These are phyloP conservation scores for Drosophila bocki DNA, from an alignment of 1,140 invertebrate species.

Conservation along the genomic window DNA sequence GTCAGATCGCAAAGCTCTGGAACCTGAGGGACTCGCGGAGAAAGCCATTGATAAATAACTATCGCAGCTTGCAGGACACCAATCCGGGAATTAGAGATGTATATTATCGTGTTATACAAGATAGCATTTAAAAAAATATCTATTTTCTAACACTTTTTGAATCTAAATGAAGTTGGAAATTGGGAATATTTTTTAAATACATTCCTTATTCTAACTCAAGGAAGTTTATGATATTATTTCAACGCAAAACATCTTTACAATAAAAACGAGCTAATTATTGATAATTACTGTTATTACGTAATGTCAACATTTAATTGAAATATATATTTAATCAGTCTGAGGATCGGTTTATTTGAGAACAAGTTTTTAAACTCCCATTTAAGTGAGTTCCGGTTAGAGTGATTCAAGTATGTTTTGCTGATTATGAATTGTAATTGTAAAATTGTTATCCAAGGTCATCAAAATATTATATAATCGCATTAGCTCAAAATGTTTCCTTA, in stretches of 20 bases:
- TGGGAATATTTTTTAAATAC: background rate
- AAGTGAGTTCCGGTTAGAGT: conserved; percentile 10
- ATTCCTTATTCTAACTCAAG: background rate
- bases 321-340: background rate
- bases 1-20: conserved; percentile 62
- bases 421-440: background rate
- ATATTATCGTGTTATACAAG: conserved; percentile 85
- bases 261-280: background rate
- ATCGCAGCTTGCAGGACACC: conserved; percentile 77
- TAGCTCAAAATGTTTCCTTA: conserved; percentile 3
- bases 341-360: conserved; percentile 20
- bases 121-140: background rate
- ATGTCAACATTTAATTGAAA: conserved; percentile 13
- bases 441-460: conserved; percentile 12
- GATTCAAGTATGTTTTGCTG: background rate
- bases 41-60: conserved; percentile 58
- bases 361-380: background rate
- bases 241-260: background rate
- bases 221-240: background rate
- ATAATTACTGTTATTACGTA: background rate
- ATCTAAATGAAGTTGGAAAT: background rate
- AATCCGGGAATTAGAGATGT: conserved; percentile 86
- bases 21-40: conserved; percentile 47
- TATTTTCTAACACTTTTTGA: background rate
- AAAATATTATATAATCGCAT: conserved; percentile 8